Evolutionary conservation across 92 coral and sea anemone species (phyloP).

Genomic region (Bergia puertoricense): DNA sequence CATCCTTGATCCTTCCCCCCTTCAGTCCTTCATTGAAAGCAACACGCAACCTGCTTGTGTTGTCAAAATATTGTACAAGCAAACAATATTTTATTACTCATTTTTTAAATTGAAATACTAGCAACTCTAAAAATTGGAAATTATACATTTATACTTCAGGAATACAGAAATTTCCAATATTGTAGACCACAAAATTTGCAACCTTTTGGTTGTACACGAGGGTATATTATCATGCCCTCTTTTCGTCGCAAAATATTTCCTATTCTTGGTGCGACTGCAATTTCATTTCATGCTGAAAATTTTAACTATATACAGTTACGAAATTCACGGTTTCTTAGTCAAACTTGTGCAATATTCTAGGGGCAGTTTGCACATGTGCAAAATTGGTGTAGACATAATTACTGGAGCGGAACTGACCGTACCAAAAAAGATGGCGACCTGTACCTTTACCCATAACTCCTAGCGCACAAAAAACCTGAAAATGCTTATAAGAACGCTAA

Average conservation of each 20-base stretch:
- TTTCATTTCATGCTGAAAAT: conserved; percentile 4
- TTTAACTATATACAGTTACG: neutral
- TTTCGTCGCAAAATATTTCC: conserved; percentile 14
- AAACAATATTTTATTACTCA: too few relatives aligned
- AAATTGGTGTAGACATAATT: neutral
- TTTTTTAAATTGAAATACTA: neutral
- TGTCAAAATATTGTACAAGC: too few relatives aligned
- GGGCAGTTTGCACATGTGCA: neutral
- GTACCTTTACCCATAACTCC: too few relatives aligned
- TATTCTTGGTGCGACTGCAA: neutral
- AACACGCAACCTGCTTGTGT: too few relatives aligned
- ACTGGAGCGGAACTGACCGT: too few relatives aligned
- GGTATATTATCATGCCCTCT: neutral
- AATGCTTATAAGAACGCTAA: too few relatives aligned
- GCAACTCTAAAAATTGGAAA: neutral
- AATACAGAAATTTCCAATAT: neutral
- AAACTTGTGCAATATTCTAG: neutral
- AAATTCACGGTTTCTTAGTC: neutral
- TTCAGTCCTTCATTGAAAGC: too few relatives aligned
- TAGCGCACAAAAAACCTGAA: too few relatives aligned
- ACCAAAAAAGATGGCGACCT: too few relatives aligned
- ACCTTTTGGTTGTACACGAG: neutral
- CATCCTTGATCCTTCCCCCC: too few relatives aligned
- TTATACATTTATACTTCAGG: neutral
- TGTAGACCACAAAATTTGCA: neutral